These are phyloP conservation scores for Heliconius ismenius DNA, from an alignment of 2,888 invertebrate genomes.

Conservation along the genomic window DNA sequence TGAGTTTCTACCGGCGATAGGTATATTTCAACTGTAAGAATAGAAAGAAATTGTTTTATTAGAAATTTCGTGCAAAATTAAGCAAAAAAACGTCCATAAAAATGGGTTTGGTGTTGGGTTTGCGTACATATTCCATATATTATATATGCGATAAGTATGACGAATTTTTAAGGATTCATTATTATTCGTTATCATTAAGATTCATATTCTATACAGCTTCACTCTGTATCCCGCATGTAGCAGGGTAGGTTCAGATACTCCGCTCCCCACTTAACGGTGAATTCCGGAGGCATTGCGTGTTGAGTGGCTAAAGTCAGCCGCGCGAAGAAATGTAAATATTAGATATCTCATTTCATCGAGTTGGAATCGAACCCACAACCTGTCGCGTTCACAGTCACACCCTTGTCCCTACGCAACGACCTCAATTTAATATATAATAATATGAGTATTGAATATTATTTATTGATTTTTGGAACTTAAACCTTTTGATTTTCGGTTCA, in stretches of 20 bases:
- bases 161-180: too few species aligned
- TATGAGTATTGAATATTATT: too few species aligned
- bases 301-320: too few species aligned
- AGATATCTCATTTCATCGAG: neutral
- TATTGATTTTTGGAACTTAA: too few species aligned
- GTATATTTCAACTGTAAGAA: constrained; percentile 90
- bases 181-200: too few species aligned
- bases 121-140: too few species aligned
- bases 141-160: too few species aligned
- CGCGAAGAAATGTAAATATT: neutral
- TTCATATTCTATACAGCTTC: neutral
- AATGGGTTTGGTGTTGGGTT: too few species aligned
- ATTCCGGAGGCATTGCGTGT: neutral
- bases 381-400: neutral
- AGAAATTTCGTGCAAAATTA: neutral
- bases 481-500: neutral
- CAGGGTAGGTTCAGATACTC: neutral
- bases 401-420: neutral
- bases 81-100: too few species aligned
- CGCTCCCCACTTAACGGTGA: neutral
- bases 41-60: constrained; percentile 31
- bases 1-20: constrained; percentile 96
- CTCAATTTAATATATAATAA: neutral
- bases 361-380: neutral
- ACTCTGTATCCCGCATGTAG: too few species aligned